A percentile compares a stretch with the other conserved stretches of the same genome.
Evolutionary conservation across 1,140 invertebrate species (phyloP).

Genomic region (Belonocnema kinseyi): DNA sequence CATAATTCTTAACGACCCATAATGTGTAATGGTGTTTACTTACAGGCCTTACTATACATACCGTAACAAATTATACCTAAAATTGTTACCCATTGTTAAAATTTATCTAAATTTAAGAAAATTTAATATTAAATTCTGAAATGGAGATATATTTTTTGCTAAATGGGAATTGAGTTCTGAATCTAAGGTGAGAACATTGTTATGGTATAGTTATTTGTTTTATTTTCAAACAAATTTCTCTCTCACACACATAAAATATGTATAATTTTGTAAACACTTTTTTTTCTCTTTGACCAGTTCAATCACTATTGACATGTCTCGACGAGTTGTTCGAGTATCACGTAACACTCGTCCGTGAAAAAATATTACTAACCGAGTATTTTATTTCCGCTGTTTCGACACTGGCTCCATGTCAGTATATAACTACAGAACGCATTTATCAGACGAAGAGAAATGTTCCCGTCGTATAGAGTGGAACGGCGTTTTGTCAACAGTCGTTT

Average conservation of each 20-base stretch:
- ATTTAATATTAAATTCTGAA: no score
- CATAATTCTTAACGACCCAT: neutral
- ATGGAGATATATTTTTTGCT: no score
- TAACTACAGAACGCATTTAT: slow-evolving; percentile 27
- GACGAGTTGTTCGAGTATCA: neutral
- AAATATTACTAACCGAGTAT: slow-evolving; percentile 17
- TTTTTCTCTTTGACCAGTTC: neutral
- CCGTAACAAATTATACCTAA: no score
- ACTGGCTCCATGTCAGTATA: neutral
- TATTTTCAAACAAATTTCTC: no score
- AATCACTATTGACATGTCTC: neutral
- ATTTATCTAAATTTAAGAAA: no score
- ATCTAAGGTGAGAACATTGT: no score
- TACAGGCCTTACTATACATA: no score
- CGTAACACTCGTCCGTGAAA: neutral
- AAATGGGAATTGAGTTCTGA: no score
- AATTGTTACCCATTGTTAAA: no score
- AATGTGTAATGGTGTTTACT: neutral
- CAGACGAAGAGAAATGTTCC: slow-evolving; percentile 11
- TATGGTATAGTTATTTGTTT: no score
- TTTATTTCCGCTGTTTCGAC: slow-evolving; percentile 16
- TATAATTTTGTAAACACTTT: neutral
- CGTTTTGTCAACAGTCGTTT: slow-evolving; percentile 14
- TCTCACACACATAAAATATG: no score
- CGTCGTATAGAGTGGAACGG: neutral